Base-by-base conservation (phyloP, 2,113 vertebrate species). In the Furnarius figulus region DNA sequence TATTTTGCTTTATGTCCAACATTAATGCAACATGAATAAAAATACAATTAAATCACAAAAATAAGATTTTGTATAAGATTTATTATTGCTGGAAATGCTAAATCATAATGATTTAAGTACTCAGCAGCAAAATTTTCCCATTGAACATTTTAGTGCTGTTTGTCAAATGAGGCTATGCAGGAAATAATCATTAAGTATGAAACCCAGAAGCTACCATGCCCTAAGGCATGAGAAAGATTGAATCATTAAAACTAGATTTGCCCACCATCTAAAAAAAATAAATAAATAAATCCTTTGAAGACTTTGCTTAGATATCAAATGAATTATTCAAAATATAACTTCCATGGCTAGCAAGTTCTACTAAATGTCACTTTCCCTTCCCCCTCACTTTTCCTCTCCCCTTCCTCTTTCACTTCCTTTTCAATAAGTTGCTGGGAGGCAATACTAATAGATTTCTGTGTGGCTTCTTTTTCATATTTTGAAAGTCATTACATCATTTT, bases 181-280 rank as follows among this genome's bases (percentile, higher is more conserved):
- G 67, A 59, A 93, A 70, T 82, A 97, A 85, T 28, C 49, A 81
- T 77, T 91, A 96, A 94, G 67, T 91, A 91, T 46, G 59, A 87
- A 97, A 87, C 22, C 30, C 55, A 88, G 55, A 96, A 85, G 14
- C 8, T 58, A 75, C 47, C 90, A 72, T 77, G 77, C 5, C 83
- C 77, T 71, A 92, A 91, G 91, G 39, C 77, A 75, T 79, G 72
- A 91, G 58, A 95, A 49, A 88, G 23, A 90, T 33, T 87, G 71
- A 90, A 90, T 95, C 70, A 96, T 94, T 97, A 95, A 97, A 97
- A 96, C 16, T 44, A 91, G 68, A 95, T 87, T 95, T 94, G 82
- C 53, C 52, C 40, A 93, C 33, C 6, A 24, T 85, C 73, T 49
- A 86, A 76, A 68, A 53, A 50, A 61, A 88, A 89, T 85, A 89